A percentile compares a stretch with the other conserved stretches of the same genome.
These are phyloP conservation scores for Lanius collurio DNA, from an alignment of 2,113 vertebrate genomes.

Conservation along the genomic window DNA sequence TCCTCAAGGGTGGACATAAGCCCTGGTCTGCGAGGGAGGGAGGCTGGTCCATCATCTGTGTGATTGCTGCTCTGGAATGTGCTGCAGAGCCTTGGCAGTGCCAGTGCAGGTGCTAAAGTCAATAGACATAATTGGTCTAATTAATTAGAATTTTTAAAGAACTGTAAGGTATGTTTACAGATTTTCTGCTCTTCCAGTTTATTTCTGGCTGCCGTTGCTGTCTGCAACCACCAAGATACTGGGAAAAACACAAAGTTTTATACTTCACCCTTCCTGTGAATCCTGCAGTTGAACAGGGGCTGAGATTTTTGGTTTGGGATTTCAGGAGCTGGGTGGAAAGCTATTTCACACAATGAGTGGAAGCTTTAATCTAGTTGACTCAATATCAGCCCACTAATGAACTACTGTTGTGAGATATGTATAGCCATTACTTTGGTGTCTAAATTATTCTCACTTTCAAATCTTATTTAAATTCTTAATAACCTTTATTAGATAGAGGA, in stretches of 20 bases:
- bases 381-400: conserved; percentile 17
- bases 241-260: background rate
- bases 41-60: background rate
- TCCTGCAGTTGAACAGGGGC: background rate
- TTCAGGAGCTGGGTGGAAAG: background rate
- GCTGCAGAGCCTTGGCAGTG: background rate
- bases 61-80: background rate
- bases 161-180: background rate
- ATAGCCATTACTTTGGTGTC: conserved; percentile 45
- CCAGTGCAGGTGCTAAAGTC: background rate
- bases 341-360: background rate
- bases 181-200: background rate
- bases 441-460: conserved; percentile 55
- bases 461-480: conserved; percentile 68
- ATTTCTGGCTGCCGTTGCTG: background rate
- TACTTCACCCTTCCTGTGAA: background rate
- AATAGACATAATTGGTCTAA: background rate
- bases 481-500: conserved; percentile 48
- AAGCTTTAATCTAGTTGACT: conserved; percentile 15
- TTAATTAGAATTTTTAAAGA: background rate
- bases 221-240: background rate
- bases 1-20: background rate
- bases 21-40: background rate
- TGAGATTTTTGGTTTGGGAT: background rate
- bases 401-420: conserved; percentile 30